Evolutionary conservation across 2,797 vertebrate species (phyloP).

Genomic region (Spatula clypeata): DNA sequence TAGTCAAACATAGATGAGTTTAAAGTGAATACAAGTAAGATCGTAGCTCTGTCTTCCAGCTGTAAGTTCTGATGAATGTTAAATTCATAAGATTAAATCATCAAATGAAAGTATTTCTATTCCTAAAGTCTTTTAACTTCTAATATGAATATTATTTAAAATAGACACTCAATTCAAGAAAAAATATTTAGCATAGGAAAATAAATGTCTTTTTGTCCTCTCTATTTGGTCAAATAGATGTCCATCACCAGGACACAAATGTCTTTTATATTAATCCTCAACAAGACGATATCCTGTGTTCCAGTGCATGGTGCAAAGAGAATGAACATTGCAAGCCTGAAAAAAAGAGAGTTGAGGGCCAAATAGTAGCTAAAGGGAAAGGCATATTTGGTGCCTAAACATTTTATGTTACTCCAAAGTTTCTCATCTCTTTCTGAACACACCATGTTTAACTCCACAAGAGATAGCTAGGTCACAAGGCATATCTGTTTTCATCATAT

Average conservation of each 20-base stretch:
- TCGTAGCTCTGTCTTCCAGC: background rate
- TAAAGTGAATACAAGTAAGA: background rate
- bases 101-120: background rate
- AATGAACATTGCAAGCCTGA: background rate
- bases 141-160: background rate
- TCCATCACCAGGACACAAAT: background rate
- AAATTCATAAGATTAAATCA: background rate
- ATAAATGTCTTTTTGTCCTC: background rate
- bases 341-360: background rate
- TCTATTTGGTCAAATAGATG: background rate
- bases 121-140: background rate
- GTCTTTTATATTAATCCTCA: background rate
- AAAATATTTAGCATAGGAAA: background rate
- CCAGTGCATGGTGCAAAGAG: background rate
- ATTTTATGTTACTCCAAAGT: background rate
- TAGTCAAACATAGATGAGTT: background rate
- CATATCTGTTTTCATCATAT: background rate
- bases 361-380: background rate
- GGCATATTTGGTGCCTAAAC: background rate
- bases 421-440: constrained; percentile 15
- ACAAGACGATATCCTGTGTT: background rate
- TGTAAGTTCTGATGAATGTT: background rate
- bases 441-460: background rate
- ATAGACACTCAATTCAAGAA: background rate
- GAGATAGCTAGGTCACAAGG: background rate